Conservation (phyloP, 2,888 invertebrate genomes). For the Psococerastis gibbosa region DNA sequence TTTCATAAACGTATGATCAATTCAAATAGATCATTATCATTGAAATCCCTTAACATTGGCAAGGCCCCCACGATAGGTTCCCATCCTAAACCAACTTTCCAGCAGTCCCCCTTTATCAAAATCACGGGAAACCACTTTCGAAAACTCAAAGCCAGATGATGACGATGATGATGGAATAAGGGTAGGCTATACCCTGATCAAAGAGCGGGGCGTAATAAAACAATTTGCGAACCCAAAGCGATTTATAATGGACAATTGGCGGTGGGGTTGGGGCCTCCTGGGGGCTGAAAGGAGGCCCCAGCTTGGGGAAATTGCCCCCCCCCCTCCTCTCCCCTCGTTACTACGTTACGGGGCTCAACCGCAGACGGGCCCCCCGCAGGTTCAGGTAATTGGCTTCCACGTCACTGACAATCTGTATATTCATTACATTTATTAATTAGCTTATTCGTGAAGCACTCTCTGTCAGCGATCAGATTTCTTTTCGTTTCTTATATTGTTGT, state of each 20-base stretch:
- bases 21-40: too few relatives aligned
- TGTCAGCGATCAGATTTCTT: too few relatives aligned
- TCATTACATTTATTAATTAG: slow-evolving; percentile 9
- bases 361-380: slow-evolving; percentile 8
- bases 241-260: neutral
- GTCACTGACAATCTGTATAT: neutral
- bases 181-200: too few relatives aligned
- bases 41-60: too few relatives aligned
- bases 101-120: too few relatives aligned
- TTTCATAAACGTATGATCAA: too few relatives aligned
- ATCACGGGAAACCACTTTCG: too few relatives aligned
- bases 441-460: neutral
- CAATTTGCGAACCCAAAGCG: neutral
- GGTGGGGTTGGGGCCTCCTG: neutral
- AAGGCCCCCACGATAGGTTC: too few relatives aligned
- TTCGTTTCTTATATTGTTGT: too few relatives aligned
- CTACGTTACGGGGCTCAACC: slow-evolving; percentile 8
- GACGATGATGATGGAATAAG: too few relatives aligned
- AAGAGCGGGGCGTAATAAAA: neutral
- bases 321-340: neutral
- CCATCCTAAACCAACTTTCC: too few relatives aligned
- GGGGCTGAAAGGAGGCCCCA: neutral
- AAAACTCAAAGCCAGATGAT: neutral
- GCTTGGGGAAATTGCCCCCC: neutral
- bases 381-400: slow-evolving; percentile 4